phyloP scores from a whole-genome alignment of 2,113 vertebrate species.

The Pyxicephalus adspersus region DNA sequence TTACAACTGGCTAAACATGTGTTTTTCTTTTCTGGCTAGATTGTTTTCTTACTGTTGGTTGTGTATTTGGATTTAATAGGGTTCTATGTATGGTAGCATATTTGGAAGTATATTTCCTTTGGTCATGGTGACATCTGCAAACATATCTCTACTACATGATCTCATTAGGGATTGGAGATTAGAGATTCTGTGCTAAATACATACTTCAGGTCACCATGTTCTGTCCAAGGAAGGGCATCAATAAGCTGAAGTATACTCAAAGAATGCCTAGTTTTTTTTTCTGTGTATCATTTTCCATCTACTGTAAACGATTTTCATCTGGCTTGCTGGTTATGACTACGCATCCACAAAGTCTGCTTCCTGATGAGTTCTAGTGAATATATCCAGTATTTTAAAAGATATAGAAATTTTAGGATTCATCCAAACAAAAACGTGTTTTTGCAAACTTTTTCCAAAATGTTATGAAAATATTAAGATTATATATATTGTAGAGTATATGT shows the following conservation, averaged over 20 bases:
- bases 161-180: slow-evolving; percentile 30
- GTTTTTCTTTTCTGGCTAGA: too few relatives aligned
- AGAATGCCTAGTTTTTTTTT: not conserved
- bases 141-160: slow-evolving; percentile 13
- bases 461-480: too few relatives aligned
- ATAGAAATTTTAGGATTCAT: too few relatives aligned
- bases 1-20: too few relatives aligned
- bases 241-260: not conserved
- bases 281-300: not conserved
- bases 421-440: too few relatives aligned
- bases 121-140: slow-evolving; percentile 47
- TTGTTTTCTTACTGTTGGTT: too few relatives aligned
- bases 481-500: too few relatives aligned
- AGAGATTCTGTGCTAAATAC: slow-evolving; percentile 22
- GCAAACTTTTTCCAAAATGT: too few relatives aligned
- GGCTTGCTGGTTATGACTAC: not conserved
- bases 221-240: slow-evolving; percentile 18
- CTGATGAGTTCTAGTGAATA: too few relatives aligned
- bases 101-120: slow-evolving; percentile 4
- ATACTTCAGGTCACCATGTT: slow-evolving; percentile 18
- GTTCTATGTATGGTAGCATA: slow-evolving; percentile 10
- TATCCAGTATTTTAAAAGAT: too few relatives aligned
- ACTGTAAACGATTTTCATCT: not conserved
- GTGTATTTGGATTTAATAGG: too few relatives aligned
- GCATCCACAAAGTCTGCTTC: not conserved